Conservation (phyloP, 2,113 vertebrate species). For the Laticauda laticaudata region DNA sequence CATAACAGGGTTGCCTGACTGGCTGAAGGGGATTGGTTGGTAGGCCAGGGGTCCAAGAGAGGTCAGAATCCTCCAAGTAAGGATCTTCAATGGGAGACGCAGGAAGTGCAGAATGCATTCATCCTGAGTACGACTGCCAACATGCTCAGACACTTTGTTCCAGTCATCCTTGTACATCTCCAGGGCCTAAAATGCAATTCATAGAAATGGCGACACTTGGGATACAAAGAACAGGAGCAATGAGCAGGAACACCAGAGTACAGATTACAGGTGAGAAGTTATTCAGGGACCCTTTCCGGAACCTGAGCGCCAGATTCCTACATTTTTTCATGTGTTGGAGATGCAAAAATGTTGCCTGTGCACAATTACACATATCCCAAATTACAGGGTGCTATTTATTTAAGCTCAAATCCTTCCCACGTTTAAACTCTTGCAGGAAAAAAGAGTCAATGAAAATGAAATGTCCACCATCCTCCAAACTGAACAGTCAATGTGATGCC, state of each 20-base stretch:
- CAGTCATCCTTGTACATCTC: slow-evolving; percentile 99
- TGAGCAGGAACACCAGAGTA: background rate
- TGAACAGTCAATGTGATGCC: background rate
- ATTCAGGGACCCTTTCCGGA: background rate
- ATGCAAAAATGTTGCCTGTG: background rate
- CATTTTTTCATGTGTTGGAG: background rate
- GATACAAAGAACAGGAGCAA: background rate
- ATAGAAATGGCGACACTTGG: background rate
- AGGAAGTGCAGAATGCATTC: slow-evolving; percentile 95
- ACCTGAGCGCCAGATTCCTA: background rate
- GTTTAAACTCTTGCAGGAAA: background rate
- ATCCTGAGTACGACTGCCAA: slow-evolving; percentile 92
- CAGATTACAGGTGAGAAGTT: background rate
- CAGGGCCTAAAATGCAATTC: slow-evolving; percentile 60
- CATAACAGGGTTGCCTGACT: slow-evolving; percentile 95
- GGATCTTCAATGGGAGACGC: slow-evolving; percentile 94
- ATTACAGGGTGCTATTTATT: background rate
- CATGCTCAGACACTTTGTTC: slow-evolving; percentile 97
- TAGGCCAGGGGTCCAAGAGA: slow-evolving; percentile 87
- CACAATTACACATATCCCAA: background rate
- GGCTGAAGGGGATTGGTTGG: slow-evolving; percentile 93
- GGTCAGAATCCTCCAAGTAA: slow-evolving; percentile 87
- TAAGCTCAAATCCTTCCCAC: no score
- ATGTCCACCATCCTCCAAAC: background rate
- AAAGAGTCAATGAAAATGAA: background rate